Evolutionary conservation across 2,888 invertebrate genomes (phyloP), one percentile per base, ranked within the genome.

Genomic region (Agriotes lineatus): DNA sequence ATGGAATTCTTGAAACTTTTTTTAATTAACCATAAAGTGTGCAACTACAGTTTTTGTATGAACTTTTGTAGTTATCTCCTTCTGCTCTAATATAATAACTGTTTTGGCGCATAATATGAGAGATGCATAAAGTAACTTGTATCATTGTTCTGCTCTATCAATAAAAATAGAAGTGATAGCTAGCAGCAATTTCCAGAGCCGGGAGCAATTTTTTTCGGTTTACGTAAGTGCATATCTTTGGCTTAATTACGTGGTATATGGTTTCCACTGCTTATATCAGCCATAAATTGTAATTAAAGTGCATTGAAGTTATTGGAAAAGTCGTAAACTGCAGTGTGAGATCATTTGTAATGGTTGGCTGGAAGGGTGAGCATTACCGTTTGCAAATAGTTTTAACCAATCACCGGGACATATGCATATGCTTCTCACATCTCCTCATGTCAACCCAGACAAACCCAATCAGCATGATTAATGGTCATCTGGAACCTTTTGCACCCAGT

Each of bases 281-380:
- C 66, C 76, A 76, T 77, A 77, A 77, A 77, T 78, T 76, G 74
- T 76, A 74, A 74, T 72, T 75, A 78, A 78, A 77, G 76, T 75
- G 75, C 77, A 74, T 71, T 50, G 68, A 63, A 59, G 73, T 74
- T 72, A 70, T 74, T 73, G 69, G 72, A 70, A 75, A 74, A 76
- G 77, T 76, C 73, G 77, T 76, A 77, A 79, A 76, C 74, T 75
- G 74, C 74, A 75, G 71, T 73, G 72, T 72, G 74, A 72, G 72
- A 75, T 76, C 77, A 78, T 79, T 77, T 78, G 76, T 78, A 76
- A 78, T 71, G 39, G 57, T 66, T 71, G 69, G 67, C 69, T 66
- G 45, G 69, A 75, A 74, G 75, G 76, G 76, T 65, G 68, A 61
- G 67, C 71, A 74, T 75, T 74, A 74, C 72, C 73, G 69, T 74